A percentile compares a stretch with the other conserved stretches of the same genome.
Conservation (phyloP, 2,888 invertebrate genomes). For the Papilio demoleus region DNA sequence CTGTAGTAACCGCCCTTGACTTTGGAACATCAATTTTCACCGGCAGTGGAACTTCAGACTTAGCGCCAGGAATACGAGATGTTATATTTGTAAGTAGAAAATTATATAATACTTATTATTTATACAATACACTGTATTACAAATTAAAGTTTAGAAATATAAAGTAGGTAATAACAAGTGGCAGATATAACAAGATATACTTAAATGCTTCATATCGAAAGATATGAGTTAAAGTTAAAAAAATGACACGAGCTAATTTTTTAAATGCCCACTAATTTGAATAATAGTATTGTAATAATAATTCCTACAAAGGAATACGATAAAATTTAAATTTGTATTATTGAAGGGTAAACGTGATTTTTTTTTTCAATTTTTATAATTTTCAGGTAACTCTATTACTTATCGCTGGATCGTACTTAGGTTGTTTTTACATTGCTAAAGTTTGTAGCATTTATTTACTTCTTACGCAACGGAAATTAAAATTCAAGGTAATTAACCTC, state of each 20-base stretch:
- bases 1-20: conserved; percentile 58
- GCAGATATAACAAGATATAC: too few relatives aligned
- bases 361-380: neutral
- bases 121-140: too few relatives aligned
- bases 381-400: conserved; percentile 65
- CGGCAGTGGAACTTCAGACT: conserved; percentile 61
- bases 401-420: conserved; percentile 63
- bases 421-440: conserved; percentile 66
- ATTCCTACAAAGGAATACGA: too few relatives aligned
- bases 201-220: too few relatives aligned
- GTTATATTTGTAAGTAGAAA: conserved; percentile 55
- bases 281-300: too few relatives aligned
- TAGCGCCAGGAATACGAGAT: conserved; percentile 64
- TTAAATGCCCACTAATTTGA: too few relatives aligned
- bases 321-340: too few relatives aligned
- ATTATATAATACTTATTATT: neutral
- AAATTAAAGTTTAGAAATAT: too few relatives aligned
- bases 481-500: conserved; percentile 64
- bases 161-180: too few relatives aligned
- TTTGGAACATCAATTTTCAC: conserved; percentile 72
- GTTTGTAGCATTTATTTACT: conserved; percentile 70
- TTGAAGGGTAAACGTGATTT: too few relatives aligned
- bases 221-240: too few relatives aligned
- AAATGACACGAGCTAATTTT: too few relatives aligned
- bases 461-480: conserved; percentile 64